phyloP scores from a whole-genome alignment of 2,797 vertebrate genomes.

The Hylomyscus alleni region DNA sequence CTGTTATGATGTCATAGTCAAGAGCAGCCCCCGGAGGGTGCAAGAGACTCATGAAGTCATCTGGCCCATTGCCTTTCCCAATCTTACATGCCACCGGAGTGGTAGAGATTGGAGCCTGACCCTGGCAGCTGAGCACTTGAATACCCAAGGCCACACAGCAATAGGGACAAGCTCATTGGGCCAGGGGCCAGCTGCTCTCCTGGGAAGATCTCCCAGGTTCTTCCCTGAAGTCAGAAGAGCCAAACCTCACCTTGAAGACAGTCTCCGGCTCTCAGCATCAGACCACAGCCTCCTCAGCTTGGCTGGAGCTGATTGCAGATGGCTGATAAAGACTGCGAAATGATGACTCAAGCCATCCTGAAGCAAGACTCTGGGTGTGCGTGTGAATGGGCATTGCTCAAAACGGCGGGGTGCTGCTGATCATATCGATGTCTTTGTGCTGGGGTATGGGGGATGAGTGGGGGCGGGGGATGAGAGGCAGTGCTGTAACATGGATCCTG shows the following conservation, averaged over 20 bases:
- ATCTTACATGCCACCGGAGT: constrained; percentile 68
- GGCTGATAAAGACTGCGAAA: constrained; percentile 61
- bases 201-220: constrained; percentile 63
- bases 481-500: not conserved
- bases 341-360: constrained; percentile 79
- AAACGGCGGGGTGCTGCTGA: constrained; percentile 71
- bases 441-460: not conserved
- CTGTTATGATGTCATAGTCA: constrained; percentile 70
- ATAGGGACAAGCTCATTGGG: not conserved
- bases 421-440: constrained; percentile 68
- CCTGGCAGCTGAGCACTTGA: constrained; percentile 58
- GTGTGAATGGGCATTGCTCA: constrained; percentile 78
- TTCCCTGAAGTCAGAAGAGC: constrained; percentile 48
- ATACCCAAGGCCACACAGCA: constrained; percentile 63
- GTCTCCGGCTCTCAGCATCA: constrained; percentile 6
- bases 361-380: constrained; percentile 83
- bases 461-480: not conserved
- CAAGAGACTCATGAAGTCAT: constrained; percentile 72
- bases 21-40: not conserved
- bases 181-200: constrained; percentile 12
- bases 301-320: constrained; percentile 56
- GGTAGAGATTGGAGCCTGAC: constrained; percentile 67
- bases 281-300: not conserved
- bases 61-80: constrained; percentile 65
- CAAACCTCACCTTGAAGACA: constrained; percentile 16